Evolutionary conservation across 2,113 vertebrate genomes (phyloP), one percentile per base, ranked within the genome.

Genomic region (Eurystomus gularis): DNA sequence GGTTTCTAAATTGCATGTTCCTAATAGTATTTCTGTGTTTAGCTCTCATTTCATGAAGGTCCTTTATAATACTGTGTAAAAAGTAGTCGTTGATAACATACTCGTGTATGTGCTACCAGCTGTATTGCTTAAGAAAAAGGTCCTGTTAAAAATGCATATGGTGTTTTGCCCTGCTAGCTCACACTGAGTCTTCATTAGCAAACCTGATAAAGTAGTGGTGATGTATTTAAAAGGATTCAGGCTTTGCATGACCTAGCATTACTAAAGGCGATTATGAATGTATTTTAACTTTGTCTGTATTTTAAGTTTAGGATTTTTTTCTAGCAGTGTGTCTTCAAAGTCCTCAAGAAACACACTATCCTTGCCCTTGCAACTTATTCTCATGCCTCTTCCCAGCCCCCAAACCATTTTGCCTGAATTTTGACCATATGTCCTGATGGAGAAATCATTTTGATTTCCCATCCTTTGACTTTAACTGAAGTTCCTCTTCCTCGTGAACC

Each of bases 381-480:
- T 64, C 14, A 28, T 92, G 66, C 49, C 58, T 80, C 2, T 15
- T 23, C 24, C 14, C 42, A 58, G 29, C 42, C 15, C 20, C 37
- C 8, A 46, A 2, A 24, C 24, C 31, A 0, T 37, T 8, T 14
- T 52, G 40, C 11, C 49, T 75, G 51, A 58, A 46, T 49, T 17
- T 48, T 48, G 49, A 31, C 44, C 6, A 0, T 2, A 0, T 1
- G 0, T 66, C 29, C 52, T 7, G 17, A 25, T 4, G 10, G 61
- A 51, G 10, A 25, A 26, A 40, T 57, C 6, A 6, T 33, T 85
- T 57, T 65, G 31, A 12, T 81, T 77, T 86, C 72, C n/a, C 5
- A 0, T 77, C 8, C 10, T 60, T 75, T 15, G 37, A 26, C 55
- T 84, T 69, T 28, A 49, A 20, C 14, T 49, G 33, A 14, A 31